Conservation (phyloP, 1,140 invertebrate genomes). For the Kradibia gibbosae region DNA sequence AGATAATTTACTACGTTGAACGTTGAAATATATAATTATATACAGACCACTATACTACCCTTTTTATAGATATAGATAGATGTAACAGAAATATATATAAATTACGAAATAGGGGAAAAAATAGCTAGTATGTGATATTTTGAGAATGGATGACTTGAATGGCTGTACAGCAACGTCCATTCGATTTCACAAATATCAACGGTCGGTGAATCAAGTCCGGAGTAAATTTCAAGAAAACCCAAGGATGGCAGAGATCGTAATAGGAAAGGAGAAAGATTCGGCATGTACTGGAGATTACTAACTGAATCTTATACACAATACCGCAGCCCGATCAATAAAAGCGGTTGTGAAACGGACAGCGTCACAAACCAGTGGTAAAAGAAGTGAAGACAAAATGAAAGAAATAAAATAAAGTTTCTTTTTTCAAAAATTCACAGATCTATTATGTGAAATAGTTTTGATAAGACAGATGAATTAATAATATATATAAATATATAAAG, state of each 20-base stretch:
- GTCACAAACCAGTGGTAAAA: not conserved
- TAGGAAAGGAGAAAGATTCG: not conserved
- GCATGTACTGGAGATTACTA: slow-evolving; percentile 16
- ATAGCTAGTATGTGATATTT: not conserved
- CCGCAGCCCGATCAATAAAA: slow-evolving; percentile 46
- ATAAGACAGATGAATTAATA: no score
- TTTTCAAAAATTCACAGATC: not conserved
- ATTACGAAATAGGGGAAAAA: not conserved
- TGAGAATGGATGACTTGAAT: not conserved
- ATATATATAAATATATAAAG: no score
- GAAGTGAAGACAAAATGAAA: not conserved
- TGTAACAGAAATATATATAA: not conserved
- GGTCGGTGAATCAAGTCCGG: not conserved
- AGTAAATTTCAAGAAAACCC: not conserved
- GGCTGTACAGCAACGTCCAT: not conserved
- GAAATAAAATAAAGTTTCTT: not conserved
- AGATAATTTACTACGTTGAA: not conserved
- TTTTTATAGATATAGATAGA: not conserved
- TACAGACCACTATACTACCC: not conserved
- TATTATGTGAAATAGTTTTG: not conserved
- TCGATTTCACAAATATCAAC: not conserved
- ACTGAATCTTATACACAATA: slow-evolving; percentile 36
- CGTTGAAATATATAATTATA: slow-evolving; percentile 6
- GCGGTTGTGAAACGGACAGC: not conserved
- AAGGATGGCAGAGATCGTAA: not conserved